These are phyloP conservation scores for Stenurella melanura DNA, from an alignment of 2,888 invertebrate species.

Conservation along the genomic window DNA sequence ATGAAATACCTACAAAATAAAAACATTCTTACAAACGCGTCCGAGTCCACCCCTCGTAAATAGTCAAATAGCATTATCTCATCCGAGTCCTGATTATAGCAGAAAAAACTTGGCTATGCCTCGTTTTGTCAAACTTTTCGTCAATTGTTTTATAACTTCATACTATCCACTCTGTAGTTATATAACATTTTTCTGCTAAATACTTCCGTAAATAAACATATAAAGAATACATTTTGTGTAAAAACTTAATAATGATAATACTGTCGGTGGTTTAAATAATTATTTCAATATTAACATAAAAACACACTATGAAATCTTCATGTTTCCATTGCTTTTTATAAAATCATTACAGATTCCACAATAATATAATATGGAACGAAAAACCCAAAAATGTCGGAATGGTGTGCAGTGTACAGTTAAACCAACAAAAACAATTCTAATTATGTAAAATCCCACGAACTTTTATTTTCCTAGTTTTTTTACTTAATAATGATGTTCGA, in stretches of 20 bases:
- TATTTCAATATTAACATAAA: background rate
- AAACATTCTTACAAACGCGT: no score
- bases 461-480: conserved; percentile 11
- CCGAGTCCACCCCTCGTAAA: no score
- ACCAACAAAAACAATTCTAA: conserved; percentile 23
- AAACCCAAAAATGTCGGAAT: conserved; percentile 8
- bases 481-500: conserved; percentile 38
- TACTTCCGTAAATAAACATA: background rate
- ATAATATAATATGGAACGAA: background rate
- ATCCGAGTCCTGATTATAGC: no score
- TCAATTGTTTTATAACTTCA: no score
- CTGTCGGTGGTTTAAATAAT: background rate
- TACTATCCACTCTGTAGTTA: no score
- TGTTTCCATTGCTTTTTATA: background rate
- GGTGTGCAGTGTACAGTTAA: conserved; percentile 10
- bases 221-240: background rate
- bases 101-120: no score
- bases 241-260: background rate
- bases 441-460: conserved; percentile 22
- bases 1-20: no score
- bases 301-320: background rate
- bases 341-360: background rate
- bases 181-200: no score
- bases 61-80: no score
- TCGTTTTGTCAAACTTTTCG: no score